Conservation (phyloP, 2,888 invertebrate species). For the Axea sp. region DNA sequence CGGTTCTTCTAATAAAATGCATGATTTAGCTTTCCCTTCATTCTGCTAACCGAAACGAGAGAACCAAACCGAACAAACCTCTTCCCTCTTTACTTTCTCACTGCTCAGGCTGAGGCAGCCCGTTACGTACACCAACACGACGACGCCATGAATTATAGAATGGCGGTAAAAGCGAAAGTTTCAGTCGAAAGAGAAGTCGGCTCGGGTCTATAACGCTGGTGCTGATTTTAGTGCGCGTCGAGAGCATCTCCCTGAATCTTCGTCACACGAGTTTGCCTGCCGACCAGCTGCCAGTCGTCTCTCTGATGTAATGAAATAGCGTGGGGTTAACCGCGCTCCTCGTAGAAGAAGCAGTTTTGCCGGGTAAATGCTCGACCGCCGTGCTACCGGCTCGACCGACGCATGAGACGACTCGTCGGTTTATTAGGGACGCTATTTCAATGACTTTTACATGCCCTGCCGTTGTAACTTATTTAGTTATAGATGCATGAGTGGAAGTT, state of each 20-base stretch:
- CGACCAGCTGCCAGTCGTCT: conserved; percentile 65
- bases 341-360: conserved; percentile 68
- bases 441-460: conserved; percentile 18
- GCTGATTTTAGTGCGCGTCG: conserved; percentile 61
- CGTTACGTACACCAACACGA: conserved; percentile 69
- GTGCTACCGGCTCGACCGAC: conserved; percentile 46
- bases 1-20: conserved; percentile 78
- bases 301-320: conserved; percentile 78
- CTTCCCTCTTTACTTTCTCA: conserved; percentile 72
- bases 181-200: conserved; percentile 64
- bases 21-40: conserved; percentile 75
- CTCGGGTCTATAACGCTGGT: conserved; percentile 57
- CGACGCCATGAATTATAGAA: conserved; percentile 79
- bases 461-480: neutral
- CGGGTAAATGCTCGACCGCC: conserved; percentile 74
- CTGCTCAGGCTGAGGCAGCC: conserved; percentile 63
- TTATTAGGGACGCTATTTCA: conserved; percentile 12
- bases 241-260: conserved; percentile 51
- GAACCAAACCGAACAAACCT: conserved; percentile 62
- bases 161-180: conserved; percentile 79
- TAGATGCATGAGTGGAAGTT: too few species aligned
- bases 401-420: conserved; percentile 27
- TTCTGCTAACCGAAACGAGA: conserved; percentile 63
- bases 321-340: conserved; percentile 75
- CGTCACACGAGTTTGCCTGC: conserved; percentile 49